Percentiles rank a stretch among this genome's conserved stretches.
phyloP scores from a whole-genome alignment of 2,888 invertebrate species.

The Troides helena region DNA sequence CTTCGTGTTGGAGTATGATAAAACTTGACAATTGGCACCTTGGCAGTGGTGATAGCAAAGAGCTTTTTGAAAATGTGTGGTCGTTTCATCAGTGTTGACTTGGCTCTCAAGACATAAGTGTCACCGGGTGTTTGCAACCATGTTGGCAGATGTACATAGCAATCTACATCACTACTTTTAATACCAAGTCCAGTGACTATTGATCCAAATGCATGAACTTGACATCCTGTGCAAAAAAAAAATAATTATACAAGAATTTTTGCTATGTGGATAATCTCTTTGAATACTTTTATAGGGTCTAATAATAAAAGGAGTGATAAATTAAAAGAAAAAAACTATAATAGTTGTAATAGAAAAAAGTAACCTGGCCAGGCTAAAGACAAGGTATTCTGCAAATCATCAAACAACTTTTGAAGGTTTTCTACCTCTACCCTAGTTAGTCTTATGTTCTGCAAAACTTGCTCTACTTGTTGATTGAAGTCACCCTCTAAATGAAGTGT shows the following conservation, averaged over 20 bases:
- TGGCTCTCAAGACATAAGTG: slow-evolving; percentile 47
- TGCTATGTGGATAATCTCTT: neutral
- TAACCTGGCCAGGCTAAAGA: slow-evolving; percentile 45
- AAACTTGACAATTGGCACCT: slow-evolving; percentile 89
- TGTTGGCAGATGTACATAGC: slow-evolving; percentile 75
- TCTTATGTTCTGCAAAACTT: slow-evolving; percentile 55
- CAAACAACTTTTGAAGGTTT: slow-evolving; percentile 51
- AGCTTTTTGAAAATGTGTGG: slow-evolving; percentile 64
- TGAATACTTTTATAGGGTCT: neutral
- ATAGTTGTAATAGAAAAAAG: too few relatives aligned
- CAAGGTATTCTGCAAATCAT: slow-evolving; percentile 49
- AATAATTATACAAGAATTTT: neutral
- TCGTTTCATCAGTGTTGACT: slow-evolving; percentile 54
- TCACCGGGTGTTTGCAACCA: slow-evolving; percentile 32
- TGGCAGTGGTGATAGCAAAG: slow-evolving; percentile 82
- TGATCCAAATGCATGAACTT: slow-evolving; percentile 84
- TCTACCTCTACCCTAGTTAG: slow-evolving; percentile 50
- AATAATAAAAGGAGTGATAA: neutral
- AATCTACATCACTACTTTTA: slow-evolving; percentile 86
- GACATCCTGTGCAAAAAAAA: slow-evolving; percentile 54
- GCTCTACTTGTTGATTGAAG: slow-evolving; percentile 61
- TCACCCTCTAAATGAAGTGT: slow-evolving; percentile 43
- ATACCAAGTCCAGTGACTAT: slow-evolving; percentile 85
- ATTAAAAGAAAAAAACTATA: neutral
- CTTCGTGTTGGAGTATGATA: slow-evolving; percentile 80